Percentiles rank a stretch among this genome's conserved stretches.
Conservation (phyloP, 1,140 invertebrate genomes). For the Diuraphis noxia region DNA sequence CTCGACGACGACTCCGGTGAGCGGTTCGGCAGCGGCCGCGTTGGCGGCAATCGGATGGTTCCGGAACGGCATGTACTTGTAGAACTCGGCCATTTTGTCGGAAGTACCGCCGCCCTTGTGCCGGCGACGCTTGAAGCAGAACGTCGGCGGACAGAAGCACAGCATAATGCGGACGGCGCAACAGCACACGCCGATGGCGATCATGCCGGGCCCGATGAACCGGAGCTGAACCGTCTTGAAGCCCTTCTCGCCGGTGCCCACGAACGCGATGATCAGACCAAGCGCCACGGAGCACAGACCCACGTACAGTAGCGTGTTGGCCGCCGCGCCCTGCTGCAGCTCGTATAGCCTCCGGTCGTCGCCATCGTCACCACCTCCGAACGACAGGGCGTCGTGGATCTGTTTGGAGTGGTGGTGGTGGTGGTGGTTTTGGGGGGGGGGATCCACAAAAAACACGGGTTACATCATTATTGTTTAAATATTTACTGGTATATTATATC, state of each 20-base stretch:
- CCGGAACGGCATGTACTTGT: constrained; percentile 58
- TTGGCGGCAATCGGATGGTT: constrained; percentile 40
- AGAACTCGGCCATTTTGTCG: constrained; percentile 56
- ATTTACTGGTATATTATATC: no score
- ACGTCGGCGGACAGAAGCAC: constrained; percentile 67
- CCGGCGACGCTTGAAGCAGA: constrained; percentile 59
- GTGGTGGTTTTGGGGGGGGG: no score
- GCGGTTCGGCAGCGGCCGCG: constrained; percentile 54
- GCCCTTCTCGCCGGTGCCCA: constrained; percentile 85
- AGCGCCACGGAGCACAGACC: constrained; percentile 80
- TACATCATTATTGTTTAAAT: not conserved
- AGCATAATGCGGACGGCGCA: constrained; percentile 67
- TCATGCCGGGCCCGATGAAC: constrained; percentile 78
- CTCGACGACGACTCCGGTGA: constrained; percentile 22
- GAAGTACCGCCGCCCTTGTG: constrained; percentile 50
- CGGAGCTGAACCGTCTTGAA: constrained; percentile 83
- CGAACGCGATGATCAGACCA: constrained; percentile 82
- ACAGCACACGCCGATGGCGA: constrained; percentile 66
- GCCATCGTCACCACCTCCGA: constrained; percentile 66
- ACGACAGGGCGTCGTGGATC: constrained; percentile 74
- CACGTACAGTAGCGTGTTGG: constrained; percentile 78
- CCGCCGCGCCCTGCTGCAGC: constrained; percentile 67
- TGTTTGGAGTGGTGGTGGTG: no score
- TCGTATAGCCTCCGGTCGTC: constrained; percentile 61
- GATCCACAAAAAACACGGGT: not conserved